A percentile compares a stretch with the other conserved stretches of the same genome.
phyloP scores from a whole-genome alignment of 1,140 invertebrate species.

The Marisa cornuarietis region DNA sequence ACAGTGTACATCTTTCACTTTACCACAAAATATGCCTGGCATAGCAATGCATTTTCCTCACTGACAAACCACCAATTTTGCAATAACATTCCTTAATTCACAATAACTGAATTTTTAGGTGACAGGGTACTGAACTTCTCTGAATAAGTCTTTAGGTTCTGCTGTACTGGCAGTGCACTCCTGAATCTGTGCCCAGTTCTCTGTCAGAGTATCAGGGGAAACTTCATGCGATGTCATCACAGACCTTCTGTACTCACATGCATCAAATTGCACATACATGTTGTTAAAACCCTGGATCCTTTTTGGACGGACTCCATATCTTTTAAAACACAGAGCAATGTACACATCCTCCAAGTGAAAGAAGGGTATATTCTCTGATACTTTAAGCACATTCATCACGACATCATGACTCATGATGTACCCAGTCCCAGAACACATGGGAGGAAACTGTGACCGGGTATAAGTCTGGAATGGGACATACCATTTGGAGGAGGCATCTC shows the following conservation, averaged over 20 bases:
- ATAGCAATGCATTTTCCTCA: background rate
- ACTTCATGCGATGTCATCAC: conserved; percentile 44
- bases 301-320: conserved; percentile 30
- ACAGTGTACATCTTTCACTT: too few relatives aligned
- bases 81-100: background rate
- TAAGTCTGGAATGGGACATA: conserved; percentile 56
- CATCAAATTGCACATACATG: conserved; percentile 27
- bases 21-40: too few relatives aligned
- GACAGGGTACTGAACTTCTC: conserved; percentile 18
- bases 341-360: conserved; percentile 65
- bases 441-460: conserved; percentile 54
- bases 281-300: conserved; percentile 38
- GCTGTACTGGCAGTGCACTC: conserved; percentile 17
- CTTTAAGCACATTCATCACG: conserved; percentile 50
- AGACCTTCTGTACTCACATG: conserved; percentile 31
- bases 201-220: conserved; percentile 6
- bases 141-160: conserved; percentile 25
- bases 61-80: background rate
- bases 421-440: conserved; percentile 65
- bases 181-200: conserved; percentile 31
- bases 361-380: conserved; percentile 48
- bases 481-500: conserved; percentile 63
- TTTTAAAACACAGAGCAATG: conserved; percentile 49
- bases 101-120: background rate
- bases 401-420: conserved; percentile 62